phyloP scores from a whole-genome alignment of 2,888 invertebrate species.

The Scaptomyza caliginosa region DNA sequence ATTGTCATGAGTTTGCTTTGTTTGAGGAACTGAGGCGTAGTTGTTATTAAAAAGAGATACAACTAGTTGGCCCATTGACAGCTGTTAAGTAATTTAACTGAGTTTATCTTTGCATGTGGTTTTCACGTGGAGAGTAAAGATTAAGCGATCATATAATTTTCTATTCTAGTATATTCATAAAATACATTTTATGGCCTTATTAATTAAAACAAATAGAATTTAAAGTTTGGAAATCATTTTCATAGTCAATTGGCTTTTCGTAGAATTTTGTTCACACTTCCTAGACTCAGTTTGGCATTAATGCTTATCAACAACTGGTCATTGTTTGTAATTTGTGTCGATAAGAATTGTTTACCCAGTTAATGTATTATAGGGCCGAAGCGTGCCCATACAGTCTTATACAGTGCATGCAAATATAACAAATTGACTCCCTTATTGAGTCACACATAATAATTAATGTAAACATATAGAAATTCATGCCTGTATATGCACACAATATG shows the following conservation, averaged over 20 bases:
- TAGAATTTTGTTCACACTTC: background rate
- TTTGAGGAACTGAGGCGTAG: slow-evolving; percentile 11
- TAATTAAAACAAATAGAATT: background rate
- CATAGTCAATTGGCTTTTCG: background rate
- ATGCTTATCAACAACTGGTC: slow-evolving; percentile 40
- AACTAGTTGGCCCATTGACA: background rate
- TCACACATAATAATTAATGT: slow-evolving; percentile 21
- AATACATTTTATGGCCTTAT: too few relatives aligned
- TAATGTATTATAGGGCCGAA: slow-evolving; percentile 21
- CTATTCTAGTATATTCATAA: too few relatives aligned
- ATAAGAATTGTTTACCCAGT: slow-evolving; percentile 38
- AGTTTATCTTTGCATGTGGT: slow-evolving; percentile 1
- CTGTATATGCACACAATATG: too few relatives aligned
- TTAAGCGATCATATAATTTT: background rate
- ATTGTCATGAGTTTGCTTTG: slow-evolving; percentile 26
- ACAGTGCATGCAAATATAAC: slow-evolving; percentile 36
- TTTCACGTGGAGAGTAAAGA: background rate
- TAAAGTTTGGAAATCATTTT: background rate
- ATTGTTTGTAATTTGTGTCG: slow-evolving; percentile 34
- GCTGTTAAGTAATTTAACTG: slow-evolving; percentile 18
- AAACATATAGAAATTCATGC: background rate
- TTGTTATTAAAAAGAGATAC: background rate
- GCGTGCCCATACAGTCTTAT: slow-evolving; percentile 25
- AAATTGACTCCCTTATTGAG: slow-evolving; percentile 29
- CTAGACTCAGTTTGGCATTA: background rate